These are phyloP conservation scores for Tauraco erythrolophus DNA, from an alignment of 2,113 vertebrate species.

Conservation along the genomic window DNA sequence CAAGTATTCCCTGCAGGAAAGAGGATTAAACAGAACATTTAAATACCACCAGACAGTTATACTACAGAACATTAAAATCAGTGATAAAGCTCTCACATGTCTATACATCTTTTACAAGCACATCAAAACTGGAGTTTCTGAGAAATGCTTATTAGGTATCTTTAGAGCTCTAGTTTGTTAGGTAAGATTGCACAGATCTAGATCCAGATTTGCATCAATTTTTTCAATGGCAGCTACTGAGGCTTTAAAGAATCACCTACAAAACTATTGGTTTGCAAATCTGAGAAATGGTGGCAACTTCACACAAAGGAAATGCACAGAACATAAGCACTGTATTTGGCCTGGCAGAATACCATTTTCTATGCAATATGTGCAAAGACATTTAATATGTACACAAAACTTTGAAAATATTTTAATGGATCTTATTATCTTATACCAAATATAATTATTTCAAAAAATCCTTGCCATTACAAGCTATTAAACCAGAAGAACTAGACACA, in stretches of 20 bases:
- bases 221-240: background rate
- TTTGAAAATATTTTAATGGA: background rate
- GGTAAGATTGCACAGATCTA: background rate
- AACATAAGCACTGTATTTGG: background rate
- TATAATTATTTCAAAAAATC: background rate
- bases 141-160: background rate
- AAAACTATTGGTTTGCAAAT: background rate
- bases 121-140: background rate
- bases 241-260: background rate
- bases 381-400: background rate
- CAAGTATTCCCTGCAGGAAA: constrained; percentile 86
- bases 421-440: background rate
- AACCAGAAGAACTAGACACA: background rate
- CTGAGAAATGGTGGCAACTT: background rate
- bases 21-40: constrained; percentile 7
- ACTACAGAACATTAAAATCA: background rate
- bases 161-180: background rate
- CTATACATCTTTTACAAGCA: background rate
- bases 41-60: background rate
- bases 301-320: background rate
- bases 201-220: background rate
- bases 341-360: background rate
- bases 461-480: background rate
- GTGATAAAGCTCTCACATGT: background rate
- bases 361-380: background rate